Base-by-base conservation (phyloP, 1,140 invertebrate species). In the Daktulosphaira vitifoliae region DNA sequence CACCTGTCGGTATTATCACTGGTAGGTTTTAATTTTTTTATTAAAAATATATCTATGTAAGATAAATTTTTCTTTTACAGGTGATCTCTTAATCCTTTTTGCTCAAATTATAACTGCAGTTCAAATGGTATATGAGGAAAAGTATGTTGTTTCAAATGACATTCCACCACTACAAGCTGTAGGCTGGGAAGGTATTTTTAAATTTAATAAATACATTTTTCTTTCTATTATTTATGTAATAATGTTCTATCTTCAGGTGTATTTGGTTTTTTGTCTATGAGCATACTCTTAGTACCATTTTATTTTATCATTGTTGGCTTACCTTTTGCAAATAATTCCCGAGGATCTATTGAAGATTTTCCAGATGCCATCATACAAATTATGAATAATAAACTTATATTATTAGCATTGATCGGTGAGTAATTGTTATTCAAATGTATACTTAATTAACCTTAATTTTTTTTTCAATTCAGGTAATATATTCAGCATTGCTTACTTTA, bases 51-150 rank as follows among this genome's bases (percentile, higher is more conserved):
- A n/a, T n/a, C n/a, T n/a, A n/a, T n/a, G n/a, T n/a, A n/a, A n/a
- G n/a, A n/a, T n/a, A n/a, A n/a, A n/a, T n/a, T n/a, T n/a, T n/a
- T n/a, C n/a, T n/a, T 70, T 71, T 77, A 44, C 68, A 81, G 94
- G 95, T 25, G 92, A 98, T 78, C 74, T 95, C 29, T 78, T 98
- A 2, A 95, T 98, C 69, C 82, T 98, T 46, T 83, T 89, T 71
- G 92, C 93, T 3, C 92, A 77, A 76, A 83, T 97, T 39, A 83
- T 97, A 69, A 86, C 86, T n/a, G 88, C 92, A 1, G 78, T 83
- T 51, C 92, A 96, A 78, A 95, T 96, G 87, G 91, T 96, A 0
- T 84, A 90, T 52, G 94, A 98, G 77, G 92, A 98, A 75, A 94
- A 92, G 77, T 94, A 85, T 78, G 81, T 96, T 1, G 77, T 81